Conservation (phyloP, 1,140 invertebrate species). For the Thaumetopoea pityocampa region DNA sequence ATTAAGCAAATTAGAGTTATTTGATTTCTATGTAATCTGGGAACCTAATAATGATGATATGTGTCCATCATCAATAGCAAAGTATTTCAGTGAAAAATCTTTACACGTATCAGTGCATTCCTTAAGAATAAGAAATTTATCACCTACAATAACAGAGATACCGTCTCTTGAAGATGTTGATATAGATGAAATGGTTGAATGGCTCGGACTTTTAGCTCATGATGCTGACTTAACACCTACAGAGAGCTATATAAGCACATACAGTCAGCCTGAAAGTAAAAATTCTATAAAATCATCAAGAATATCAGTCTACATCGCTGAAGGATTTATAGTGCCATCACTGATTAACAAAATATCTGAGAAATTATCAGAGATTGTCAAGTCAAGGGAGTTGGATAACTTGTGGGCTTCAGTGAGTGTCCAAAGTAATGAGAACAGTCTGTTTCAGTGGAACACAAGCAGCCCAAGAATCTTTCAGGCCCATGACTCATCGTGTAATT, state of each 20-base stretch:
- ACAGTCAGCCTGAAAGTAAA: slow-evolving; percentile 42
- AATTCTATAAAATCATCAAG: slow-evolving; percentile 37
- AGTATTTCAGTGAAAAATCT: slow-evolving; percentile 49
- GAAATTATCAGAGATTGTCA: slow-evolving; percentile 34
- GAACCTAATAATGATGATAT: slow-evolving; percentile 44
- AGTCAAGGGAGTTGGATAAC: slow-evolving; percentile 37
- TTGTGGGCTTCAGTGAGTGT: slow-evolving; percentile 56
- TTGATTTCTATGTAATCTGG: slow-evolving; percentile 52
- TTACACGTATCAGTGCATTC: slow-evolving; percentile 32
- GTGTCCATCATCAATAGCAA: slow-evolving; percentile 62
- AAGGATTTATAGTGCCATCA: slow-evolving; percentile 47
- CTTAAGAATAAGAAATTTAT: slow-evolving; percentile 25
- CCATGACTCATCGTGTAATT: slow-evolving; percentile 46
- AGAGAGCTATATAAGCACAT: slow-evolving; percentile 51
- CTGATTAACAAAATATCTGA: slow-evolving; percentile 33
- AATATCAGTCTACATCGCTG: slow-evolving; percentile 42
- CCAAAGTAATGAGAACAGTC: slow-evolving; percentile 48
- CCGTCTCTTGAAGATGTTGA: slow-evolving; percentile 44
- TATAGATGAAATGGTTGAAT: slow-evolving; percentile 53
- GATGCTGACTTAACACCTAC: slow-evolving; percentile 31
- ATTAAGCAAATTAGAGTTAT: slow-evolving; percentile 42
- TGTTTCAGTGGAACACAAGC: slow-evolving; percentile 41
- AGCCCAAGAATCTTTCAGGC: slow-evolving; percentile 46
- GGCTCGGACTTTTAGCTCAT: slow-evolving; percentile 57
- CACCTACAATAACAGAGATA: slow-evolving; percentile 40